These are phyloP conservation scores for Ptychoptera contaminata DNA, from an alignment of 2,888 invertebrate genomes.

Conservation along the genomic window DNA sequence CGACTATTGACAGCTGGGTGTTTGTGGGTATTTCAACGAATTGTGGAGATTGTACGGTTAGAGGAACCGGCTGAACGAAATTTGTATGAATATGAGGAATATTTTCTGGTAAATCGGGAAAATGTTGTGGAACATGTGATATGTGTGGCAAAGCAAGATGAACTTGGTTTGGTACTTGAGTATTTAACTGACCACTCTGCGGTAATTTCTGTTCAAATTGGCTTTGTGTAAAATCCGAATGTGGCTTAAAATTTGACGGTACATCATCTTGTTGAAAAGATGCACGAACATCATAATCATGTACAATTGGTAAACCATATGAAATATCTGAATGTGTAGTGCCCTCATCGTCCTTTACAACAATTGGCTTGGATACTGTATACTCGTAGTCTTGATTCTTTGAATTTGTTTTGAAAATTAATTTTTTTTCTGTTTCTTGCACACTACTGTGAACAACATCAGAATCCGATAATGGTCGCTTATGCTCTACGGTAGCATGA, in stretches of 20 bases:
- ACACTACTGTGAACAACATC: background rate
- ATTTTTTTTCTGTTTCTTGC: background rate
- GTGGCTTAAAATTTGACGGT: background rate
- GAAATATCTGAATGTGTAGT: background rate
- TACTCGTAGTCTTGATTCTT: background rate
- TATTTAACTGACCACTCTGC: background rate
- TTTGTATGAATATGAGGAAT: background rate
- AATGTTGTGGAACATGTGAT: background rate
- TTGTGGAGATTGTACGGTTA: background rate
- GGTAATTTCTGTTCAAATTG: background rate
- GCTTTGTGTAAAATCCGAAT: background rate
- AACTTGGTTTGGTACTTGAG: background rate
- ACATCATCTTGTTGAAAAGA: background rate
- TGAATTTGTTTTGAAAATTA: background rate
- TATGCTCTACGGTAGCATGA: no score
- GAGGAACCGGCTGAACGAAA: background rate
- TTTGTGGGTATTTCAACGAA: background rate
- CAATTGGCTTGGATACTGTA: background rate
- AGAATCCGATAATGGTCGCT: background rate
- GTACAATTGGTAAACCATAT: background rate
- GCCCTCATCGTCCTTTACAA: background rate
- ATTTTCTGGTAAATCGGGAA: background rate
- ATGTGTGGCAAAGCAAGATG: background rate
- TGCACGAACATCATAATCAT: no score
- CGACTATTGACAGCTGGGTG: slow-evolving; percentile 1